Conservation (phyloP, 2,888 invertebrate genomes). For the Adelphocoris suturalis region DNA sequence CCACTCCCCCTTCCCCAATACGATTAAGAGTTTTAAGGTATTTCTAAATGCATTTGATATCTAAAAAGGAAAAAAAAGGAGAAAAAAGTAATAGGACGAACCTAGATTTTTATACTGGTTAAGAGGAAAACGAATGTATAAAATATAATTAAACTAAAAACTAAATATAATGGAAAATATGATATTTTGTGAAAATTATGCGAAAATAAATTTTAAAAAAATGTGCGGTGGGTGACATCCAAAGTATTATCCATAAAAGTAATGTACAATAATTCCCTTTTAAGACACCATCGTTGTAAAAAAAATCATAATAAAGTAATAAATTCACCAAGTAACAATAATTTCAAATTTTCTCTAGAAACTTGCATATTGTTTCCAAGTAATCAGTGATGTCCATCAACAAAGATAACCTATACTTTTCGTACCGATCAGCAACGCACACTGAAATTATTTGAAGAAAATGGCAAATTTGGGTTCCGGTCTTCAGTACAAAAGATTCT, state of each 20-base stretch:
- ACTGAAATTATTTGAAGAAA: not conserved
- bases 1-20: constrained; percentile 67
- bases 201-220: constrained; percentile 49
- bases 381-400: not conserved
- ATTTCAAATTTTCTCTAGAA: constrained; percentile 28
- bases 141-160: constrained; percentile 64
- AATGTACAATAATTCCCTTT: constrained; percentile 67
- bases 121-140: constrained; percentile 69
- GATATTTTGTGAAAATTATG: constrained; percentile 68
- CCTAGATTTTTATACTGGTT: constrained; percentile 74
- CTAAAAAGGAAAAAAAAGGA: constrained; percentile 67
- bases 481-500: not conserved
- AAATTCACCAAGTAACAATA: constrained; percentile 33
- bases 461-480: not conserved
- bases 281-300: constrained; percentile 67
- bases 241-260: constrained; percentile 56
- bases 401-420: not conserved
- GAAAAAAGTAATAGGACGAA: constrained; percentile 69
- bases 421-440: not conserved
- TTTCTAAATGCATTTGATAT: constrained; percentile 75
- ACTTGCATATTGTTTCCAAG: not conserved
- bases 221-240: constrained; percentile 44
- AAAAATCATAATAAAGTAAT: not conserved
- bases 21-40: constrained; percentile 72
- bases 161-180: constrained; percentile 59